Evolutionary conservation across 2,113 vertebrate species (phyloP).

Genomic region (Corydoras sp.): DNA sequence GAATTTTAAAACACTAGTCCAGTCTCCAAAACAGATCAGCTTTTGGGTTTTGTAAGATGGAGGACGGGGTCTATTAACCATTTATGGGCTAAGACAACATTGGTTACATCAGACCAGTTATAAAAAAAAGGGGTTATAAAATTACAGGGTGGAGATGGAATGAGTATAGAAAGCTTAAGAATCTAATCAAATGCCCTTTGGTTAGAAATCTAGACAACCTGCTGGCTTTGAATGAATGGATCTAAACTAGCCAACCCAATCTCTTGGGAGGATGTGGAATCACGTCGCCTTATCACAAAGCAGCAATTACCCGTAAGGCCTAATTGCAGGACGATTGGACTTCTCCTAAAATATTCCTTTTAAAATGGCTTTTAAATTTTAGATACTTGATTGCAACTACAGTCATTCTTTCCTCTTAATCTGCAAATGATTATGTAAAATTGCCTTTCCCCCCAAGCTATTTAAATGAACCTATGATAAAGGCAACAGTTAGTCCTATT

Average conservation of each 20-base stretch:
- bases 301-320: slow-evolving; percentile 21
- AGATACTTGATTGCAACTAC: too few species aligned
- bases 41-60: slow-evolving; percentile 29
- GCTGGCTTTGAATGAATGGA: slow-evolving; percentile 10
- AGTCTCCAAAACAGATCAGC: slow-evolving; percentile 47
- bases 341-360: slow-evolving; percentile 18
- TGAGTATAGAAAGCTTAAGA: too few species aligned
- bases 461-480: not conserved
- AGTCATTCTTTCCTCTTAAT: slow-evolving; percentile 29
- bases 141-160: too few species aligned
- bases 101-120: too few species aligned
- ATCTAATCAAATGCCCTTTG: not conserved
- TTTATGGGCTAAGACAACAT: slow-evolving; percentile 47
- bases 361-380: not conserved
- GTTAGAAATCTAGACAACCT: slow-evolving; percentile 8
- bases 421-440: not conserved
- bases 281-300: slow-evolving; percentile 37
- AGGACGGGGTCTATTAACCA: slow-evolving; percentile 44
- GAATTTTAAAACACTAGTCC: slow-evolving; percentile 46
- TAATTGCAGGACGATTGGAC: slow-evolving; percentile 22
- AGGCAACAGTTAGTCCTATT: slow-evolving; percentile 15
- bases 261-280: slow-evolving; percentile 17
- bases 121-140: too few species aligned
- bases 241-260: slow-evolving; percentile 6
- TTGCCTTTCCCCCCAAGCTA: too few species aligned